Conservation (phyloP, 1,140 invertebrate species). For the Cecropterus lyciades region DNA sequence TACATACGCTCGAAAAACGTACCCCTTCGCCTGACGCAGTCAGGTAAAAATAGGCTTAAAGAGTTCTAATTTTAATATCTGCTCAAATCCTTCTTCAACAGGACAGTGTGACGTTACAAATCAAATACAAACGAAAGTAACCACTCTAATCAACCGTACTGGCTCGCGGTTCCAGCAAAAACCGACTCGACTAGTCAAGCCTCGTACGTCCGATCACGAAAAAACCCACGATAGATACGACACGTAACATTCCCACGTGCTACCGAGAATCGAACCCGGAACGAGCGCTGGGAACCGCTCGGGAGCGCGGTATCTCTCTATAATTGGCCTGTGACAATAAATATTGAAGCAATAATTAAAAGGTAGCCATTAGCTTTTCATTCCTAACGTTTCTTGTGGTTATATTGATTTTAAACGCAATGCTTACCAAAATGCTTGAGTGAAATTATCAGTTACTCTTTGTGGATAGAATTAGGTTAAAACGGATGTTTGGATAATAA, state of each 20-base stretch:
- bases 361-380: slow-evolving; percentile 16
- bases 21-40: too few relatives aligned
- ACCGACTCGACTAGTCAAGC: not conserved
- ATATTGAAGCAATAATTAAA: slow-evolving; percentile 46
- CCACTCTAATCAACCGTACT: slow-evolving; percentile 6
- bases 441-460: not conserved
- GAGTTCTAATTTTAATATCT: too few relatives aligned
- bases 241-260: slow-evolving; percentile 70
- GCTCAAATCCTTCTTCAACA: too few relatives aligned
- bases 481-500: too few relatives aligned
- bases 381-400: slow-evolving; percentile 17
- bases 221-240: slow-evolving; percentile 60
- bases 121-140: slow-evolving; percentile 9
- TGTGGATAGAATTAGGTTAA: too few relatives aligned
- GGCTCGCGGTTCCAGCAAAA: not conserved
- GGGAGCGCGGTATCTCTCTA: slow-evolving; percentile 51
- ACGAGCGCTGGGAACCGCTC: slow-evolving; percentile 63
- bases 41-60: too few relatives aligned
- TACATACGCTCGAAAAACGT: too few relatives aligned
- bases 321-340: slow-evolving; percentile 57
- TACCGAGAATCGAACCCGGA: slow-evolving; percentile 74
- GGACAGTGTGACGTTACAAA: not conserved
- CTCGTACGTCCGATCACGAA: slow-evolving; percentile 31
- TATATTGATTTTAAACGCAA: not conserved
- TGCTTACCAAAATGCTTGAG: not conserved